Evolutionary conservation across 2,113 vertebrate genomes (phyloP).

Genomic region (Nerophis ophidion): DNA sequence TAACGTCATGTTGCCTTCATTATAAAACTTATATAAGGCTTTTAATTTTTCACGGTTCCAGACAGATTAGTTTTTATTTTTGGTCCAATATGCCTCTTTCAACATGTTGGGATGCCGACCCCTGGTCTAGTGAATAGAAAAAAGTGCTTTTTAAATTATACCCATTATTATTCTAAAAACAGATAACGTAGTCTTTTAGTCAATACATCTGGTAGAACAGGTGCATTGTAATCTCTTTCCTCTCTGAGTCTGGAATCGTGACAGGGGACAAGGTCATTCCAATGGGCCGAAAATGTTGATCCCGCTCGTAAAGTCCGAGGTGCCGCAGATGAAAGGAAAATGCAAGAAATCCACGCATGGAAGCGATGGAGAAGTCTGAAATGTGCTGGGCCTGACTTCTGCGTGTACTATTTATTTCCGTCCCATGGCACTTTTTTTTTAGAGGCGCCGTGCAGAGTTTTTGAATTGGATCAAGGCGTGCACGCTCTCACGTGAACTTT

Average conservation of each 20-base stretch:
- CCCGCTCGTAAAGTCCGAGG: conserved; percentile 52
- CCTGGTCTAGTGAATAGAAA: too few relatives aligned
- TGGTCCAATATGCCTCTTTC: too few relatives aligned
- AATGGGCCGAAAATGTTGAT: conserved; percentile 42
- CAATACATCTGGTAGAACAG: conserved; percentile 53
- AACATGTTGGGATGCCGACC: too few relatives aligned
- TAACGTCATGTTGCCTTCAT: too few relatives aligned
- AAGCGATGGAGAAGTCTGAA: conserved; percentile 52
- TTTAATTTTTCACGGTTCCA: too few relatives aligned
- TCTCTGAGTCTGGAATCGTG: conserved; percentile 51
- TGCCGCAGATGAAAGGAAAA: conserved; percentile 38
- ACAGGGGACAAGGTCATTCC: conserved; percentile 55
- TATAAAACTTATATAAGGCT: too few relatives aligned
- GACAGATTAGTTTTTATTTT: too few relatives aligned
- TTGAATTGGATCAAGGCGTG: conserved; percentile 37
- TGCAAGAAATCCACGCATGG: conserved; percentile 59
- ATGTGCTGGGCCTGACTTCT: conserved; percentile 22
- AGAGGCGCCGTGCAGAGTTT: conserved; percentile 19
- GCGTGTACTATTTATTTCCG: conserved; percentile 36
- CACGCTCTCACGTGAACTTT: conserved; percentile 11
- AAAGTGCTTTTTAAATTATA: too few relatives aligned
- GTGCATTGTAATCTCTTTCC: conserved; percentile 51
- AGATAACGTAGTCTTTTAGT: conserved; percentile 42
- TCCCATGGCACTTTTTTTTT: conserved; percentile 35
- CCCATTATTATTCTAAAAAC: conserved; percentile 36